Conservation (phyloP, 2,797 vertebrate species). For the Amphiprion clarkii region DNA sequence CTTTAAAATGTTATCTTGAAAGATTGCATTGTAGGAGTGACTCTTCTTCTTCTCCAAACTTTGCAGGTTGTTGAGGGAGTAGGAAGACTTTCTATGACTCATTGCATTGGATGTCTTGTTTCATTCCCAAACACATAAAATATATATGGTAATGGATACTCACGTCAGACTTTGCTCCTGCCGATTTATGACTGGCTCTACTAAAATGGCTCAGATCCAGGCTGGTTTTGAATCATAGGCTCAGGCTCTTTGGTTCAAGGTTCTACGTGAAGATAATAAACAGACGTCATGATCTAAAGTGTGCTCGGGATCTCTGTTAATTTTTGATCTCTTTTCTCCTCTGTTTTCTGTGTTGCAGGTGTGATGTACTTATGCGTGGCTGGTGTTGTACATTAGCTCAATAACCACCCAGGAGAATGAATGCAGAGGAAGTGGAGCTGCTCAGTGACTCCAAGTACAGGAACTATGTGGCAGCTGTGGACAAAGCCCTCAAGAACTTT, state of each 20-base stretch:
- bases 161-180: constrained; percentile 32
- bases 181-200: constrained; percentile 1
- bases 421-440: constrained; percentile 98
- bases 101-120: not conserved
- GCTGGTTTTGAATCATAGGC: not conserved
- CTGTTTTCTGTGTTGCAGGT: constrained; percentile 58
- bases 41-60: constrained; percentile 1
- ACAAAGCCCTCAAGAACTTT: constrained; percentile 99
- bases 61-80: not conserved
- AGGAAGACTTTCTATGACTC: constrained; percentile 3
- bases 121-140: constrained; percentile 5
- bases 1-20: constrained; percentile 23
- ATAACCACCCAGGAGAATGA: constrained; percentile 92
- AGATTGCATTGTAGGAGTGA: not conserved
- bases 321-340: not conserved
- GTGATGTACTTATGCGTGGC: constrained; percentile 89
- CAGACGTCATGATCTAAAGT: not conserved
- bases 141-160: constrained; percentile 7
- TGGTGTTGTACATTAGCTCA: constrained; percentile 85
- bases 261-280: not conserved
- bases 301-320: not conserved
- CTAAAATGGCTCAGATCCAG: constrained; percentile 2
- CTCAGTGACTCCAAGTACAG: constrained; percentile 98
- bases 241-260: not conserved
- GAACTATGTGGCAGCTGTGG: constrained; percentile 98